Conservation (phyloP, 2,113 vertebrate genomes). For the Cygnus atratus region DNA sequence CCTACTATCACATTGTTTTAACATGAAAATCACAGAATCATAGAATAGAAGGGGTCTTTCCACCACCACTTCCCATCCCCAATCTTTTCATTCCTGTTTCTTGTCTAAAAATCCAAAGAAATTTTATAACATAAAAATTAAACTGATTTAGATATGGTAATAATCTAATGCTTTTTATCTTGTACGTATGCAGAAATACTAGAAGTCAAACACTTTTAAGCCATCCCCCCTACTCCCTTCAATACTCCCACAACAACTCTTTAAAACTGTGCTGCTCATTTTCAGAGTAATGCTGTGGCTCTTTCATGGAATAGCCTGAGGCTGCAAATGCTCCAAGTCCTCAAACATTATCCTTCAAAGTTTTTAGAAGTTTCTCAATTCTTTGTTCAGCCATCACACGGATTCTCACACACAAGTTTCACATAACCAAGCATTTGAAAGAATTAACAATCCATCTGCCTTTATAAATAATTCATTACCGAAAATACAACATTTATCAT, state of each 20-base stretch:
- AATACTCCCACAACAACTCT: conserved; percentile 57
- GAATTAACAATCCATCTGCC: conserved; percentile 20
- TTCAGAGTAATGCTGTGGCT: conserved; percentile 44
- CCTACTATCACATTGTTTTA: background rate
- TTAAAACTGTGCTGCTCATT: conserved; percentile 67
- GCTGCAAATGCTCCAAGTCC: conserved; percentile 71
- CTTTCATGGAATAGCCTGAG: conserved; percentile 68
- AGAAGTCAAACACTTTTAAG: conserved; percentile 68
- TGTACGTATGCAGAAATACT: conserved; percentile 58
- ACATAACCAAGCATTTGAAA: background rate
- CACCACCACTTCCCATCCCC: background rate
- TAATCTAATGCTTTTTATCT: conserved; percentile 65
- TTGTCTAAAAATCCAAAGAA: conserved; percentile 54
- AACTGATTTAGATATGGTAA: conserved; percentile 74
- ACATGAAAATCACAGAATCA: background rate
- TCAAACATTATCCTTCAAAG: conserved; percentile 70
- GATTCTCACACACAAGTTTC: background rate
- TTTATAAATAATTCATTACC: conserved; percentile 27
- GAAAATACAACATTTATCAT: background rate
- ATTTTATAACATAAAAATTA: conserved; percentile 59
- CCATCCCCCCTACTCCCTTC: background rate
- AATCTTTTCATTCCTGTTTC: conserved; percentile 17
- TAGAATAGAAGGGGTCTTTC: background rate
- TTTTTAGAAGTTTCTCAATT: conserved; percentile 35
- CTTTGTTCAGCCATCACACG: background rate